Conservation (phyloP, 2,113 vertebrate species). For the Pseudolaguvia tuberculata region DNA sequence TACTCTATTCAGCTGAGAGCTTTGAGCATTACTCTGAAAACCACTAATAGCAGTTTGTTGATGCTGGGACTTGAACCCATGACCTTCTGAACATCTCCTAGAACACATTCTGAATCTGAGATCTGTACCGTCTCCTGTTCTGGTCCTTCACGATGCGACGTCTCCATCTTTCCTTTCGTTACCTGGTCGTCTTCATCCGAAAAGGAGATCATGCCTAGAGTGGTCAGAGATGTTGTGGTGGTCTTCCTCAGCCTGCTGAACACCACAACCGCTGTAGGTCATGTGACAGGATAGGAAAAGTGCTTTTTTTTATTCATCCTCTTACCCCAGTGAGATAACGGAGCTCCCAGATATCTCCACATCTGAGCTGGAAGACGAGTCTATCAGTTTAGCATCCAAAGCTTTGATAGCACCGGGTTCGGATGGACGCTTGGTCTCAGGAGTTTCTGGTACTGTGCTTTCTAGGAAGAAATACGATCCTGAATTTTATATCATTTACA, state of each 20-base stretch:
- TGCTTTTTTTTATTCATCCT: neutral
- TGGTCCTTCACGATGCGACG: neutral
- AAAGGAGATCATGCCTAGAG: conserved; percentile 17
- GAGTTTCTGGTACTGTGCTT: conserved; percentile 70
- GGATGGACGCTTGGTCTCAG: conserved; percentile 67
- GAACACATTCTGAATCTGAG: neutral
- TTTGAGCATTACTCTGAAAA: too few species aligned
- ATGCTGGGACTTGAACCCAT: too few species aligned
- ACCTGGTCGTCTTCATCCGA: conserved; percentile 51
- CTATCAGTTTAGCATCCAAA: conserved; percentile 54
- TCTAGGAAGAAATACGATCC: conserved; percentile 12
- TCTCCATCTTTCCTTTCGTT: conserved; percentile 61
- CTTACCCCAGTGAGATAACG: conserved; percentile 44
- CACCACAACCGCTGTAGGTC: neutral
- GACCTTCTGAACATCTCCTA: neutral
- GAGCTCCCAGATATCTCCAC: conserved; percentile 47
- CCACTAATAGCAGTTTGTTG: too few species aligned
- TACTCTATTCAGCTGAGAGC: too few species aligned
- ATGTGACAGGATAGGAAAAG: neutral
- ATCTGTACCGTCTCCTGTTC: conserved; percentile 14
- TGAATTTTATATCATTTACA: neutral
- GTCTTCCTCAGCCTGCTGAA: conserved; percentile 16
- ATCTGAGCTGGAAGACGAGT: conserved; percentile 60
- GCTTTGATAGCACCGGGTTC: conserved; percentile 56
- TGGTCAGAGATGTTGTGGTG: neutral